phyloP scores from a whole-genome alignment of 2,797 vertebrate genomes.

The Ptychadena robeensis region DNA sequence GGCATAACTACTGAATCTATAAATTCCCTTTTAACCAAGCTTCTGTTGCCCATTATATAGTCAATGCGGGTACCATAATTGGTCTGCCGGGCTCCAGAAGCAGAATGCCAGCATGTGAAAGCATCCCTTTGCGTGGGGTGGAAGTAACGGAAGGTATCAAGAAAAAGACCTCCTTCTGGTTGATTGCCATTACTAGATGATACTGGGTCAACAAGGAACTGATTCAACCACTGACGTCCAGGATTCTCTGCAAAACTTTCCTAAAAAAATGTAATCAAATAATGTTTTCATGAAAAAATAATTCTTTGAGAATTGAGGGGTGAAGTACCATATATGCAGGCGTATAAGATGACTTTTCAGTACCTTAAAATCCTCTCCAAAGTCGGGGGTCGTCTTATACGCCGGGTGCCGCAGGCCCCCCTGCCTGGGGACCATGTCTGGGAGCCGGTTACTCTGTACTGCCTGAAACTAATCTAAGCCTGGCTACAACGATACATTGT shows the following conservation, averaged over 20 bases:
- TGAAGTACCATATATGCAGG: too few species aligned
- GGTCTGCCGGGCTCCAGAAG: slow-evolving; percentile 84
- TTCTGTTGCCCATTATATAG: slow-evolving; percentile 82
- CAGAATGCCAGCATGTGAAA: slow-evolving; percentile 88
- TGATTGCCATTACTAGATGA: background rate
- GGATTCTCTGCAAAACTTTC: slow-evolving; percentile 85
- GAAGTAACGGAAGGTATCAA: slow-evolving; percentile 85
- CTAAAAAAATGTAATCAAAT: slow-evolving; percentile 65
- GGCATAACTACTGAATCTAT: slow-evolving; percentile 82
- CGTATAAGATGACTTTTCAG: too few species aligned
- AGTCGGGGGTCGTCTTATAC: too few species aligned
- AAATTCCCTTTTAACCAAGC: slow-evolving; percentile 75
- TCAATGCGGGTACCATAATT: slow-evolving; percentile 92
- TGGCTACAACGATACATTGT: too few species aligned
- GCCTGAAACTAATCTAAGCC: too few species aligned
- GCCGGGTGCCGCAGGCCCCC: too few species aligned
- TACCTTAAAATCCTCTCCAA: too few species aligned
- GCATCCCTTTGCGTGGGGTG: slow-evolving; percentile 81
- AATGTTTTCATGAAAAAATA: background rate
- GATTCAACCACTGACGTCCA: slow-evolving; percentile 85
- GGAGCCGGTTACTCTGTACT: too few species aligned
- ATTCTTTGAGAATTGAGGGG: too few species aligned
- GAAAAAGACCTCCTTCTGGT: slow-evolving; percentile 70
- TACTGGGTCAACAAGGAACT: slow-evolving; percentile 70
- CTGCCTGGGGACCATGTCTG: too few species aligned